Conservation (phyloP, 2,797 vertebrate species). For the Dipus sagitta region DNA sequence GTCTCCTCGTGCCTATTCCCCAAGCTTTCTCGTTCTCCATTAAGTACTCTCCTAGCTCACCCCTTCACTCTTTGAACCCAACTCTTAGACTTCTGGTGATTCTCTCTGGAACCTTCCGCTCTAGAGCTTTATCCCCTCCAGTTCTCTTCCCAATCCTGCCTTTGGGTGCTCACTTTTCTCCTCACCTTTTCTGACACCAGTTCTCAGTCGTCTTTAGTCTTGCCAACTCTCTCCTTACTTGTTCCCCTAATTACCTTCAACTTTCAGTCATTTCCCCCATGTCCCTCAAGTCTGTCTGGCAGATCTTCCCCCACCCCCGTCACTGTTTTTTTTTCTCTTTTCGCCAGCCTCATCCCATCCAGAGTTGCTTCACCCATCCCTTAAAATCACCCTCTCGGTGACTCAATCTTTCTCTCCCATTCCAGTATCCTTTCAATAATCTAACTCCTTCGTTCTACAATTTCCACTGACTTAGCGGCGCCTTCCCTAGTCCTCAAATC, state of each 20-base stretch:
- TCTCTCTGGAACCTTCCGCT: constrained; percentile 60
- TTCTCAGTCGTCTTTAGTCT: constrained; percentile 9
- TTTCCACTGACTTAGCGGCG: constrained; percentile 63
- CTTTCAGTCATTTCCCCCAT: constrained; percentile 38
- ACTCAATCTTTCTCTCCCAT: neutral
- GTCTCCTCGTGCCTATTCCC: constrained; percentile 16
- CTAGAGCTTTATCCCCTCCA: neutral
- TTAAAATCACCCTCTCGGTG: constrained; percentile 14
- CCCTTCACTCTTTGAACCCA: neutral
- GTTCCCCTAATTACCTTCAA: neutral
- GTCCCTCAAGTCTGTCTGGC: neutral
- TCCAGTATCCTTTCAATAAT: neutral
- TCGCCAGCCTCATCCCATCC: constrained; percentile 27
- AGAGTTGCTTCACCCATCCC: neutral
- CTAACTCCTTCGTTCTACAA: constrained; percentile 36
- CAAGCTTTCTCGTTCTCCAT: constrained; percentile 13
- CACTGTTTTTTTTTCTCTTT: neutral
- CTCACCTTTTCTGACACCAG: neutral
- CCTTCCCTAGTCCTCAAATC: neutral
- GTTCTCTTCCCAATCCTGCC: neutral
- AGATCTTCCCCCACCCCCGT: neutral
- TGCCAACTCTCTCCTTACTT: neutral
- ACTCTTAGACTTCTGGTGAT: constrained; percentile 21
- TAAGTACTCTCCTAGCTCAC: constrained; percentile 5
- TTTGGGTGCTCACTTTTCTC: neutral